Evolutionary conservation across 2,797 vertebrate genomes (phyloP).

Genomic region (Arctocebus calabarensis): DNA sequence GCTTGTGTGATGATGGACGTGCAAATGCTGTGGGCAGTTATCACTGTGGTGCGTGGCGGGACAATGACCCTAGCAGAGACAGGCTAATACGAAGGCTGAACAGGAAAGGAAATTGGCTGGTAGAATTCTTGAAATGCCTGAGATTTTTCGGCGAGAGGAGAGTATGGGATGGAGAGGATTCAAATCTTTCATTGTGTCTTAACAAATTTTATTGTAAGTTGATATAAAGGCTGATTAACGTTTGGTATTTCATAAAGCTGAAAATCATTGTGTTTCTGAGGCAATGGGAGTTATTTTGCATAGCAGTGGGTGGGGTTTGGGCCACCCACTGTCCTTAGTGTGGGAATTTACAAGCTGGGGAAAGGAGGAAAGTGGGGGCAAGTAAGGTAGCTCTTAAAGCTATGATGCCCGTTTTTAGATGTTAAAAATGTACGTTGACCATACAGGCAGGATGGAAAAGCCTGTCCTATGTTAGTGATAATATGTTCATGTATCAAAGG

Average conservation of each 20-base stretch:
- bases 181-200: neutral
- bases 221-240: neutral
- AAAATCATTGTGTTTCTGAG: neutral
- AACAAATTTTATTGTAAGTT: constrained; percentile 8
- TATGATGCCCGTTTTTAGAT: neutral
- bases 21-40: neutral
- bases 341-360: neutral
- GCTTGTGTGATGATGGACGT: neutral
- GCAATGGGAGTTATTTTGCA: neutral
- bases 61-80: neutral
- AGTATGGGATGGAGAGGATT: neutral
- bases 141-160: neutral
- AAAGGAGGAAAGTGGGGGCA: neutral
- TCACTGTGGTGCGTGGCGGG: neutral
- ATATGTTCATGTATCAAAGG: constrained; percentile 13
- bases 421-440: neutral
- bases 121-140: neutral
- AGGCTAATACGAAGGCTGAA: neutral
- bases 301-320: neutral
- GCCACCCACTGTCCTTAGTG: neutral
- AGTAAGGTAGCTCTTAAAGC: neutral
- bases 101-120: neutral
- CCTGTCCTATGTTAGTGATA: neutral
- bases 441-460: neutral
- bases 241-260: neutral